Evolutionary conservation across 2,797 vertebrate genomes (phyloP).

Genomic region (Hippoglossus hippoglossus): DNA sequence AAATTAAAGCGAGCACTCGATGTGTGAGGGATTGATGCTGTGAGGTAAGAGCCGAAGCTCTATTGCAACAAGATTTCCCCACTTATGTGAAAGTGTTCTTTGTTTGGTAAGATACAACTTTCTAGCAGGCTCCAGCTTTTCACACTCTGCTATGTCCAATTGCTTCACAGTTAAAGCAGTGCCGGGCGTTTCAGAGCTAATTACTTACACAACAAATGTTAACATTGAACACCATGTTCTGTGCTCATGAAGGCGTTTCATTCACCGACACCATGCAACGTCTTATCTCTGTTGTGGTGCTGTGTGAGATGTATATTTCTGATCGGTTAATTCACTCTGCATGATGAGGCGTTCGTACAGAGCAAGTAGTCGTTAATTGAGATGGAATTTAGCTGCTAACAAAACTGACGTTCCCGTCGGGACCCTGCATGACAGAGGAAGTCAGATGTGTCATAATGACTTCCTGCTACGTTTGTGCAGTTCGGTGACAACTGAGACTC

Average conservation of each 20-base stretch:
- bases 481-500: conserved; percentile 41
- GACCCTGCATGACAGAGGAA: conserved; percentile 68
- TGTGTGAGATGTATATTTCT: too few relatives aligned
- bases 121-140: conserved; percentile 53
- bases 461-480: conserved; percentile 75
- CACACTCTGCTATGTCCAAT: conserved; percentile 35
- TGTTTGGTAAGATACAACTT: conserved; percentile 45
- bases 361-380: background rate
- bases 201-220: conserved; percentile 23
- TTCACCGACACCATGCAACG: background rate
- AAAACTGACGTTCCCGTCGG: background rate
- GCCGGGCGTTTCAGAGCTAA: conserved; percentile 12
- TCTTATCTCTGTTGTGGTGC: too few relatives aligned
- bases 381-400: conserved; percentile 13
- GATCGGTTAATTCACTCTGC: too few relatives aligned
- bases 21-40: conserved; percentile 19
- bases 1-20: conserved; percentile 12
- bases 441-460: conserved; percentile 72
- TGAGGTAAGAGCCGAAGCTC: conserved; percentile 42
- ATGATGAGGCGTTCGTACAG: too few relatives aligned
- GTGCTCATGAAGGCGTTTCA: background rate
- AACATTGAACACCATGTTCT: conserved; percentile 24
- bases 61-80: conserved; percentile 56
- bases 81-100: conserved; percentile 61
- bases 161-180: conserved; percentile 39